Evolutionary conservation across 1,140 invertebrate genomes (phyloP), one percentile per base, ranked within the genome.

Genomic region (Anadara kagoshimensis): DNA sequence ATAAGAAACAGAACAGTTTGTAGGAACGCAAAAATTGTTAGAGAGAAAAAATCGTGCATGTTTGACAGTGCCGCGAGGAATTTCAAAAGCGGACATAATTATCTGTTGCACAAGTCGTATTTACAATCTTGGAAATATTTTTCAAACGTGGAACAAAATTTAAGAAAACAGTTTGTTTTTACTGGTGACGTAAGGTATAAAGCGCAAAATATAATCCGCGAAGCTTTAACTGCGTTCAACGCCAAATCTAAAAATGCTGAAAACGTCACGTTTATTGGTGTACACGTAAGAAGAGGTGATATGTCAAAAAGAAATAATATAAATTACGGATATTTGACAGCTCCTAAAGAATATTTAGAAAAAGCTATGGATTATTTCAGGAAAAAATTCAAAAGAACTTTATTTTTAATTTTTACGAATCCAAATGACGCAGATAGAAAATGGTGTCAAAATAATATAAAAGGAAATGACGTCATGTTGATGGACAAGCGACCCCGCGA

Each of bases 81-180:
- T 16, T 62, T 66, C 53, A 16, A 14, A 5, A 22, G 29, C 5
- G 51, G 26, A 36, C 49, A 43, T 2, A 62, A 43, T 12, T 49
- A 73, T 54, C 65, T 67, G 11, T 43, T 45, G 26, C 56, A 76
- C 22, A 66, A 73, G 14, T 65, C 74, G 0, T 81, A 76, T 63
- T n/a, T 81, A 3, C 79, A 81, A 43, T 79, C 77, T n/a, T 81
- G 71, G 58, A 75, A 79, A 69, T 81, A 81, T 58, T 81, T 81
- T 47, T 14, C 59, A 10, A 18, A 74, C 29, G 41, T 67, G n/a
- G 64, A 72, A 53, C 44, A 69, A 62, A 67, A 75, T 22, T 43
- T 75, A 14, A 43, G 69, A 29, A n/a, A 54, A 26, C 73, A 76
- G 20, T 75, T 70, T 59, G 41, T 36, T 10, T 79, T 79, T 47